phyloP scores from a whole-genome alignment of 1,140 invertebrate species.

The Pseudomyrmex concolor region DNA sequence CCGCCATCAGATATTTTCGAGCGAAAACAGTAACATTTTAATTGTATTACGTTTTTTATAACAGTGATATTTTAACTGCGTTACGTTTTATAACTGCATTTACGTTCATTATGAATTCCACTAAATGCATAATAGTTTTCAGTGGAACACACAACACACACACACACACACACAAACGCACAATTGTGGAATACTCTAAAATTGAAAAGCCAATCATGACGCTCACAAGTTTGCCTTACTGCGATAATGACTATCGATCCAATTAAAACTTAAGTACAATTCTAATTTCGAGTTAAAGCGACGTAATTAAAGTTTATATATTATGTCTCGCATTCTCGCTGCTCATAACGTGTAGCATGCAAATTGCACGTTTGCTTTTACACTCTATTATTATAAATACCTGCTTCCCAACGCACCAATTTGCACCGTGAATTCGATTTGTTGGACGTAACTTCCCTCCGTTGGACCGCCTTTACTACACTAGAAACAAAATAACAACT shows the following conservation, averaged over 20 bases:
- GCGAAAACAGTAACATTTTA: not conserved
- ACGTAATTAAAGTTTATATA: constrained; percentile 59
- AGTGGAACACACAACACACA: not conserved
- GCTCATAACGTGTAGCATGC: constrained; percentile 53
- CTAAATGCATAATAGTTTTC: constrained; percentile 45
- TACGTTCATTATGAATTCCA: constrained; percentile 39
- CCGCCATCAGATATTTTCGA: not conserved
- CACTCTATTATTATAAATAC: constrained; percentile 61
- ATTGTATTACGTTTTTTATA: constrained; percentile 42
- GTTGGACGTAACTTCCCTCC: constrained; percentile 35
- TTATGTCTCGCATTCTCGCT: constrained; percentile 51
- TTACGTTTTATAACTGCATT: constrained; percentile 22
- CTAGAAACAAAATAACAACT: constrained; percentile 54
- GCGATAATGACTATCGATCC: constrained; percentile 58
- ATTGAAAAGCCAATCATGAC: constrained; percentile 55
- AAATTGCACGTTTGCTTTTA: constrained; percentile 57
- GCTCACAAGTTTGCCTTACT: constrained; percentile 39
- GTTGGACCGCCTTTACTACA: constrained; percentile 56
- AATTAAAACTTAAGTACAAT: constrained; percentile 61
- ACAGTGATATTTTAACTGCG: not conserved
- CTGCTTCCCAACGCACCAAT: constrained; percentile 66
- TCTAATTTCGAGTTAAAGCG: constrained; percentile 56
- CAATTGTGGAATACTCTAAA: constrained; percentile 31
- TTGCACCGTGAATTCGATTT: constrained; percentile 63
- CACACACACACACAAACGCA: not conserved